Evolutionary conservation across 2,113 vertebrate species (phyloP).

Genomic region (Tringa solitaria): DNA sequence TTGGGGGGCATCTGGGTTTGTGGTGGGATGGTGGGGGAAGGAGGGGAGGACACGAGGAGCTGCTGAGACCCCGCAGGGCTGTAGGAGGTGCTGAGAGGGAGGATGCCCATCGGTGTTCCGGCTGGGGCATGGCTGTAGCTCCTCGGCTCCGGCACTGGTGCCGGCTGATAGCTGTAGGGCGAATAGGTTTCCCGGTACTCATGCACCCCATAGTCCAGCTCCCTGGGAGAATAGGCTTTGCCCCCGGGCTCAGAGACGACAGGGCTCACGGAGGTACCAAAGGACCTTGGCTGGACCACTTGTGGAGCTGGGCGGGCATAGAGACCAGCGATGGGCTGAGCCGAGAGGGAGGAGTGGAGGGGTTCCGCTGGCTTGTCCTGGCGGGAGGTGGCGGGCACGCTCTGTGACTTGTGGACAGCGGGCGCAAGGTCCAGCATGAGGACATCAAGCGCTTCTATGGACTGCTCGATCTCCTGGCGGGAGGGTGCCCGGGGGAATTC

Average conservation of each 20-base stretch:
- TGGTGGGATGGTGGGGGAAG: constrained; percentile 52
- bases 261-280: not conserved
- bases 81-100: constrained; percentile 32
- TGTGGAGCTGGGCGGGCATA: constrained; percentile 61
- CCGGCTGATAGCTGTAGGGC: constrained; percentile 66
- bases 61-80: constrained; percentile 66
- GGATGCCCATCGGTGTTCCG: constrained; percentile 57
- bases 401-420: constrained; percentile 85
- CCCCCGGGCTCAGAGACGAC: not conserved
- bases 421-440: constrained; percentile 92
- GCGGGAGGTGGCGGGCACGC: constrained; percentile 74
- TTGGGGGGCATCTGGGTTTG: constrained; percentile 70
- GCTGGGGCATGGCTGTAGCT: constrained; percentile 71
- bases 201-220: constrained; percentile 14
- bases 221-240: constrained; percentile 6
- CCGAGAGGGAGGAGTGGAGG: constrained; percentile 82
- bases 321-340: constrained; percentile 73
- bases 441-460: constrained; percentile 92
- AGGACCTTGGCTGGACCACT: constrained; percentile 72
- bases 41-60: constrained; percentile 68
- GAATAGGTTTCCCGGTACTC: constrained; percentile 61
- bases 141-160: not conserved
- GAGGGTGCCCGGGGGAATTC: constrained; percentile 88
- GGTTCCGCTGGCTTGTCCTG: constrained; percentile 47
- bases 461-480: constrained; percentile 92